phyloP scores from a whole-genome alignment of 2,113 vertebrate species.

The Erpornis zantholeuca region DNA sequence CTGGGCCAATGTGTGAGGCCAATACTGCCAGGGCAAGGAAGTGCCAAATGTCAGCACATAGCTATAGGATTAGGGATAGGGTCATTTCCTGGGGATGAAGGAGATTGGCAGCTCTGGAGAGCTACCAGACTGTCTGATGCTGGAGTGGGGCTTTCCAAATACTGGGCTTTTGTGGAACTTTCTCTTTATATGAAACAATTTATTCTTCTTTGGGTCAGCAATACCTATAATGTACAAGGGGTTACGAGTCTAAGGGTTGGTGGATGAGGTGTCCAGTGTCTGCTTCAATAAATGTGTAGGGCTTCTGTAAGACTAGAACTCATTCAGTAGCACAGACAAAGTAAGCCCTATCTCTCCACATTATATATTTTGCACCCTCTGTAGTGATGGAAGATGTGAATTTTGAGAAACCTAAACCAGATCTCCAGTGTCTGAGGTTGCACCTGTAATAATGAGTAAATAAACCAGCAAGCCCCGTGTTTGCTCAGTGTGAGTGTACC shows the following conservation, averaged over 20 bases:
- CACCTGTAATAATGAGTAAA: background rate
- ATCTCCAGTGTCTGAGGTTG: background rate
- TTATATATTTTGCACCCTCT: background rate
- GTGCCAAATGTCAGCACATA: fast-evolving
- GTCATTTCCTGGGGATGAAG: background rate
- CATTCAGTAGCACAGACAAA: background rate
- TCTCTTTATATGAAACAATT: background rate
- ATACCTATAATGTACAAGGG: background rate
- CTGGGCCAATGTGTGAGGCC: background rate
- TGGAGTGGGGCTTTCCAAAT: background rate
- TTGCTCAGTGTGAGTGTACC: background rate
- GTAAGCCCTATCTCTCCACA: background rate
- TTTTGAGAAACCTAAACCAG: background rate
- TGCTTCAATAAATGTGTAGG: background rate
- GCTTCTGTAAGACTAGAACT: background rate
- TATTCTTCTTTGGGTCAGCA: background rate
- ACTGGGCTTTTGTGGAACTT: background rate
- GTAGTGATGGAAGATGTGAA: background rate
- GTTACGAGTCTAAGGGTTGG: background rate
- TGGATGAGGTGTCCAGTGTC: background rate
- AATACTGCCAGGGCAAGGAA: background rate
- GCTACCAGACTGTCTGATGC: background rate
- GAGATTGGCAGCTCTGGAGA: background rate
- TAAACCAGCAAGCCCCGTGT: background rate
- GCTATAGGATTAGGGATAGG: background rate